Evolutionary conservation across 2,888 invertebrate species (phyloP), one percentile per base, ranked within the genome.

Genomic region (Amorpha juglandis): DNA sequence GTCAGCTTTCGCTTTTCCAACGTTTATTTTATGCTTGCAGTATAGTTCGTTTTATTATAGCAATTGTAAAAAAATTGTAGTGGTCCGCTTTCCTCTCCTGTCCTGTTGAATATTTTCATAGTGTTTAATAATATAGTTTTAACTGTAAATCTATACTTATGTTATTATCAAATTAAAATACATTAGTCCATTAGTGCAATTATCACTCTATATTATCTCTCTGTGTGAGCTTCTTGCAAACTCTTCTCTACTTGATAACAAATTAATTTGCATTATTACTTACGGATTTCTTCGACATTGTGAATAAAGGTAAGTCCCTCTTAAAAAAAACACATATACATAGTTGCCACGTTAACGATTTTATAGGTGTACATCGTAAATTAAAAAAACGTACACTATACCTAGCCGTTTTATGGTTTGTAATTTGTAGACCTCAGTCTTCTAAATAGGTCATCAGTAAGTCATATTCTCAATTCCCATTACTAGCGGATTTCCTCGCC

Each of bases 1-100:
- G 7, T 21, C 16, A 35, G 52, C 14, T 64, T 64, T 53, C 21
- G 42, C 45, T 63, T 48, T n/a, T 21, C 21, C 42, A 47, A 47
- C 4, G 19, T 62, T 21, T 62, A 0, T 62, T n/a, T 65, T 27
- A 3, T 48, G 11, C 42, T 50, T 38, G 11, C 38, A 12, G 16
- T 14, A 9, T n/a, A 33, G 52, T 27, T 1, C 12, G 19, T 58
- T 58, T 6, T 9, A 16, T 50, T 50, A 19, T 19, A 50, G 11
- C 48, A 42, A 9, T 42, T 16, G n/a, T 8, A 9, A 38, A 16
- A 38, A 7, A 11, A n/a, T 27, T n/a, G 9, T 2, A 38, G n/a
- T 35, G 1, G 8, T 35, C 3, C 9, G 38, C 35, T 35, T 11
- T 38, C n/a, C 16, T 35, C n/a, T n/a, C n/a, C n/a, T 9, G 3